phyloP scores from a whole-genome alignment of 2,113 vertebrate species.

The Scalopus aquaticus region DNA sequence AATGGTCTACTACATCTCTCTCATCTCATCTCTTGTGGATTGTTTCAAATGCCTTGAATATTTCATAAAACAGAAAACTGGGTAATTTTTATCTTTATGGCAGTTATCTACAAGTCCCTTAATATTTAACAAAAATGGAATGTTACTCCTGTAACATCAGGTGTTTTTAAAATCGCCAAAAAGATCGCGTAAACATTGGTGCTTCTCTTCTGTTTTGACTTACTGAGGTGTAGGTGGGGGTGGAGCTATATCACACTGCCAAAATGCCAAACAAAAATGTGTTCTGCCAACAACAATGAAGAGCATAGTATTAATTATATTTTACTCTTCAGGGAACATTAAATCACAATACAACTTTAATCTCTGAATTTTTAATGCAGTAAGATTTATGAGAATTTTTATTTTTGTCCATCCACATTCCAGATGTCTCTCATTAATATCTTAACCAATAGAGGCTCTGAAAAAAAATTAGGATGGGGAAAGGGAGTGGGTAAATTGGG shows the following conservation, averaged over 20 bases:
- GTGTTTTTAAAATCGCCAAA: conserved; percentile 34
- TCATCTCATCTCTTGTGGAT: not conserved
- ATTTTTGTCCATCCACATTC: conserved; percentile 18
- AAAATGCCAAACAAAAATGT: not conserved
- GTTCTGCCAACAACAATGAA: not conserved
- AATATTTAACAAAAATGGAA: conserved; percentile 21
- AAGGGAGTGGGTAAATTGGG: too few species aligned
- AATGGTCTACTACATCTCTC: not conserved
- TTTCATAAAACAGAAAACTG: conserved; percentile 13
- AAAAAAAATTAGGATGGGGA: not conserved
- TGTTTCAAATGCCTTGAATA: conserved; percentile 37
- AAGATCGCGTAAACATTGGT: not conserved
- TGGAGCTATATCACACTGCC: not conserved
- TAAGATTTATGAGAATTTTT: conserved; percentile 25
- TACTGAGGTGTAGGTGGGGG: too few species aligned
- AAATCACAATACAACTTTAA: not conserved
- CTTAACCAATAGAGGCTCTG: not conserved
- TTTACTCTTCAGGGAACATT: conserved; percentile 18
- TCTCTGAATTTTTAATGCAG: not conserved
- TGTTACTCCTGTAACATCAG: not conserved
- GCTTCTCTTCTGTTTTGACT: not conserved
- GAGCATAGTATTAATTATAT: not conserved
- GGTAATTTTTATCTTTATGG: not conserved
- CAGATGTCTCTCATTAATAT: not conserved
- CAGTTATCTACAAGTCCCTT: conserved; percentile 6